These are phyloP conservation scores for Sebastes iracundus DNA, from an alignment of 2,797 vertebrate species.

Conservation along the genomic window DNA sequence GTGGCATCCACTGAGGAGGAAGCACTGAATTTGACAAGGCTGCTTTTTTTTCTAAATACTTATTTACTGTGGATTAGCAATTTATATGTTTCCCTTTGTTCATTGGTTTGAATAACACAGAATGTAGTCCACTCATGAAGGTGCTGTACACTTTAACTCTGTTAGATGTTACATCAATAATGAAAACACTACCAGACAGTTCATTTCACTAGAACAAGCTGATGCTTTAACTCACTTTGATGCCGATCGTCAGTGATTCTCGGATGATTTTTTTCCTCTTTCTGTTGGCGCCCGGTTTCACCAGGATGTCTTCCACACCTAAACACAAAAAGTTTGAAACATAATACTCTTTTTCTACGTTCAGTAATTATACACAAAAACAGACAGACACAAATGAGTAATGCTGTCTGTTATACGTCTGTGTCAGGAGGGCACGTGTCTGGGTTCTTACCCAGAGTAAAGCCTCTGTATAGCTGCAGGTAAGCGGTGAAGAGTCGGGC, in stretches of 20 bases:
- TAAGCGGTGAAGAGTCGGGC: constrained; percentile 97
- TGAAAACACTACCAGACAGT: background rate
- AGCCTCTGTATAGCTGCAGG: constrained; percentile 94
- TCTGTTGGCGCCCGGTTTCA: constrained; percentile 87
- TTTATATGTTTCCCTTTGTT: background rate
- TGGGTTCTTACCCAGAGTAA: constrained; percentile 87
- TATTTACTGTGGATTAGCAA: background rate
- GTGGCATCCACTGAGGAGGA: constrained; percentile 35
- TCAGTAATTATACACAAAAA: background rate
- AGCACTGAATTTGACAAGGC: constrained; percentile 62
- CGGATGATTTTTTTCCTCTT: constrained; percentile 86
- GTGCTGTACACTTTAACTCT: too few relatives aligned
- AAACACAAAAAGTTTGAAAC: background rate
- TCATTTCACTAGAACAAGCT: background rate
- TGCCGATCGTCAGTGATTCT: constrained; percentile 85
- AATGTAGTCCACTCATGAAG: background rate
- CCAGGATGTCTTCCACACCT: constrained; percentile 98
- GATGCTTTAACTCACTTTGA: constrained; percentile 79
- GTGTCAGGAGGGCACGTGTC: background rate
- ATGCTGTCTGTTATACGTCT: too few relatives aligned
- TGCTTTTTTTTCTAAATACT: constrained; percentile 4
- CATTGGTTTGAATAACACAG: background rate
- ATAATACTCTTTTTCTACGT: background rate
- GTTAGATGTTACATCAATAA: background rate
- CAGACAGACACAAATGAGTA: background rate